Evolutionary conservation across 2,797 vertebrate species (phyloP).

Genomic region (Takifugu ocellatus): DNA sequence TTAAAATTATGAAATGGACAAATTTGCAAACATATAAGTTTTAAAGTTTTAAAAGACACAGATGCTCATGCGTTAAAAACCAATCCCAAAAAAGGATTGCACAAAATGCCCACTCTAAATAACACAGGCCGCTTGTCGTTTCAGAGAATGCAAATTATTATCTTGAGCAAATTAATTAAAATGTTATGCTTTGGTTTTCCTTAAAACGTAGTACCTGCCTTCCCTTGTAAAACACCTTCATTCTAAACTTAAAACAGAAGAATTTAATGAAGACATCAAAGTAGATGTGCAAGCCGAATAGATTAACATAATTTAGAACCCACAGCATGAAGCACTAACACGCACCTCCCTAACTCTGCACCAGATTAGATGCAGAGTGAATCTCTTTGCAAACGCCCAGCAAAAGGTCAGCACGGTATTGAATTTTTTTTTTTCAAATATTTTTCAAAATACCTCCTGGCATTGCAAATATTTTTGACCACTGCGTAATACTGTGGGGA

Average conservation of each 20-base stretch:
- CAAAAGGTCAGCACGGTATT: slow-evolving; percentile 92
- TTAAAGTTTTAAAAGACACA: too few species aligned
- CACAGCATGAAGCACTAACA: slow-evolving; percentile 45
- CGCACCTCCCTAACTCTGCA: slow-evolving; percentile 65
- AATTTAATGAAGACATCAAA: slow-evolving; percentile 47
- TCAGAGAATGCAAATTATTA: neutral
- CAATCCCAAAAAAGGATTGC: too few species aligned
- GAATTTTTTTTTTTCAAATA: slow-evolving; percentile 88
- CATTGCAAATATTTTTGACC: slow-evolving; percentile 99
- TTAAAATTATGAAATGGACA: too few species aligned
- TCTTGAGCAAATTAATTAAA: neutral
- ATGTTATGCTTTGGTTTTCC: slow-evolving; percentile 10
- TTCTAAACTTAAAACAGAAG: slow-evolving; percentile 37
- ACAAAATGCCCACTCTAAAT: slow-evolving; percentile 3
- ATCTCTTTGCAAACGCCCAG: slow-evolving; percentile 82
- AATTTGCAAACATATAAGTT: too few species aligned
- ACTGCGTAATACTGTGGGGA: slow-evolving; percentile 95
- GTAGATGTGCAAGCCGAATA: slow-evolving; percentile 42
- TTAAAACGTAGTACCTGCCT: slow-evolving; percentile 4
- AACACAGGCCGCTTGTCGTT: neutral
- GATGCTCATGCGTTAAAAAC: too few species aligned
- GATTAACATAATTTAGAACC: slow-evolving; percentile 64
- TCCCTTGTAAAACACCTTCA: slow-evolving; percentile 1
- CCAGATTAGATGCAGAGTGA: slow-evolving; percentile 65
- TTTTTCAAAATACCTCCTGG: slow-evolving; percentile 99